Evolutionary conservation across 1,140 invertebrate genomes (phyloP).

Genomic region (Caenorhabditis tropicalis): DNA sequence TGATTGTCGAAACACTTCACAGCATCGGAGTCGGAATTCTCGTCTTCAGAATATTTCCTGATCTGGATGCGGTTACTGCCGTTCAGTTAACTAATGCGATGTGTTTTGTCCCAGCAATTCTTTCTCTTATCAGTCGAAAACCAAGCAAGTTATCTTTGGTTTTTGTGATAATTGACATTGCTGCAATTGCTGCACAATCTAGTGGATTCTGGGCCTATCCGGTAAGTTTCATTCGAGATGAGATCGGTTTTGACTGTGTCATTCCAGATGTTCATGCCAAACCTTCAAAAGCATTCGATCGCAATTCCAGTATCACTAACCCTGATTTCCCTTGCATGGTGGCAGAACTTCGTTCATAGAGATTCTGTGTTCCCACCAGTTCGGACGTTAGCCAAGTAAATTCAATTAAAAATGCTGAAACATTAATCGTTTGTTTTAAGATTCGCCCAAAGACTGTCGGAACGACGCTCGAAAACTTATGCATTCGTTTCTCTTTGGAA

Average conservation of each 20-base stretch:
- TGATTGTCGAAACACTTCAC: constrained; percentile 65
- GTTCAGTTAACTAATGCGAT: constrained; percentile 65
- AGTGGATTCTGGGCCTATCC: constrained; percentile 67
- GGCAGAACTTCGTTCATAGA: constrained; percentile 70
- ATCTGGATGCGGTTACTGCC: constrained; percentile 62
- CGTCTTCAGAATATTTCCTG: constrained; percentile 66
- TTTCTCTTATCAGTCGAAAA: constrained; percentile 62
- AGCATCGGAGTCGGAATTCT: constrained; percentile 68
- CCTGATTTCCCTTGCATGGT: constrained; percentile 68
- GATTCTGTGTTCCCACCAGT: constrained; percentile 69
- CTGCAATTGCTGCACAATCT: constrained; percentile 64
- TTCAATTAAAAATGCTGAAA: background rate
- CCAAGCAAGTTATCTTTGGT: constrained; percentile 61
- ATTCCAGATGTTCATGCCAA: constrained; percentile 62
- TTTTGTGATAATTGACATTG: constrained; percentile 64
- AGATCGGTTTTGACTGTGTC: constrained; percentile 26
- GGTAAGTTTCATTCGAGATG: constrained; percentile 45
- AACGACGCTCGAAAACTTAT: constrained; percentile 67
- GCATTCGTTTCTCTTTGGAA: constrained; percentile 67
- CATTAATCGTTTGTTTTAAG: background rate
- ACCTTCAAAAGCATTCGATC: constrained; percentile 55
- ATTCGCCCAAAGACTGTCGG: constrained; percentile 60
- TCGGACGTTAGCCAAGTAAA: constrained; percentile 39
- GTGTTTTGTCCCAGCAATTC: constrained; percentile 64
- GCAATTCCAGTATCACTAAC: constrained; percentile 61